Evolutionary conservation across 2,888 invertebrate genomes (phyloP), one percentile per base, ranked within the genome.

Genomic region (Cacoxenus indagator): DNA sequence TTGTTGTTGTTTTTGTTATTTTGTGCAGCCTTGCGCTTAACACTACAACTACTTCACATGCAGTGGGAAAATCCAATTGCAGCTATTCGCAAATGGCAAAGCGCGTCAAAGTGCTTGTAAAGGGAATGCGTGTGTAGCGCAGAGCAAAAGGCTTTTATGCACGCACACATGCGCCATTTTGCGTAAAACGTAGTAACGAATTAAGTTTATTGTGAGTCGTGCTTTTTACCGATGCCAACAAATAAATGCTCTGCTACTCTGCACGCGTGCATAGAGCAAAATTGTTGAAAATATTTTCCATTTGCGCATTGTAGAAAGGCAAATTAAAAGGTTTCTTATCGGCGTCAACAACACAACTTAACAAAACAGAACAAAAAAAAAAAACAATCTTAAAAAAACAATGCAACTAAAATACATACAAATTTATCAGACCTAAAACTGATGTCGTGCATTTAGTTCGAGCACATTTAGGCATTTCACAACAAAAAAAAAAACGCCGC

Each of bases 241-340:
- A 1, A 11, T 14, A 2, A 11, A 14, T 37, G 8, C 14, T 37
- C 37, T 37, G 14, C 14, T 31, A 31, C 9, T 37, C 8, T 19
- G 48, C 22, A 17, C 19, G 48, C 22, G 43, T 43, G 43, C n/a
- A 1, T 37, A 48, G 4, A 48, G 48, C 4, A 17, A 48, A 48
- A 48, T 48, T 48, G 48, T 48, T 48, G 48, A 22, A 48, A 55
- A 24, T 55, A 27, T 24, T 45, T 45, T 45, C 9, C 27, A 8
- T 45, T 11, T 43, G 14, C 24, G 46, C 24, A 4, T 24, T 62
- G 62, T 24, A n/a, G 45, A 62, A 62, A 62, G 24, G 29, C 43
- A 62, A 62, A 62, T 62, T 62, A 62, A 62, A 62, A 62, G 61
- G 45, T n/a, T 62, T 62, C 61, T 62, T 62, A 62, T 62, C 61